A percentile compares a stretch with the other conserved stretches of the same genome.
These are phyloP conservation scores for Oncorhynchus masou DNA, from an alignment of 2,113 vertebrate genomes.

Conservation along the genomic window DNA sequence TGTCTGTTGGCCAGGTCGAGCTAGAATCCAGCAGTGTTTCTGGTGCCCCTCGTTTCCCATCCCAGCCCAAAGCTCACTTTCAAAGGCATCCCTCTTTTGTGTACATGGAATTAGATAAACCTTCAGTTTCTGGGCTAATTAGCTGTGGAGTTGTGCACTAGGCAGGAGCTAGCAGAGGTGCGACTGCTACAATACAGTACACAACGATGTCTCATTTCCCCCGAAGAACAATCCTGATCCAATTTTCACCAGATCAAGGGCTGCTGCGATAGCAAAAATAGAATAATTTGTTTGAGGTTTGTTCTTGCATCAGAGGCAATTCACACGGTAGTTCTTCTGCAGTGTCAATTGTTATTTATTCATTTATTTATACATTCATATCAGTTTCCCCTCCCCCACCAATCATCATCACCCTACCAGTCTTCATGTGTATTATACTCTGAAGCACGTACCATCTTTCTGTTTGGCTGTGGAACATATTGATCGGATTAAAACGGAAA, in stretches of 20 bases:
- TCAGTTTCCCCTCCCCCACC: neutral
- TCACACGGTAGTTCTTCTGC: conserved; percentile 23
- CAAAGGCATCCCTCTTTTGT: conserved; percentile 17
- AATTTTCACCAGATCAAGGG: conserved; percentile 40
- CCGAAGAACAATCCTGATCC: conserved; percentile 39
- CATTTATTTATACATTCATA: conserved; percentile 14
- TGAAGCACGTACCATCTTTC: conserved; percentile 21
- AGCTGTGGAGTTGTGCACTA: conserved; percentile 2
- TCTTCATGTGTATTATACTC: conserved; percentile 32
- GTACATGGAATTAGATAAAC: conserved; percentile 15
- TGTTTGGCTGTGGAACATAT: conserved; percentile 15
- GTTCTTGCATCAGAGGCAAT: conserved; percentile 42
- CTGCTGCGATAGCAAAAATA: conserved; percentile 37
- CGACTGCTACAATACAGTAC: neutral
- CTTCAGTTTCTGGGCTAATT: conserved; percentile 20
- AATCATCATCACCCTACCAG: neutral
- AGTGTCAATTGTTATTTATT: conserved; percentile 26
- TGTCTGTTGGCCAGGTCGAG: conserved; percentile 2
- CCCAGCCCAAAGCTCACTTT: neutral
- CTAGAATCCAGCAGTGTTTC: neutral
- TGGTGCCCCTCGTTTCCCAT: neutral
- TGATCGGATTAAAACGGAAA: conserved; percentile 31
- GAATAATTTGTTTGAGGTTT: conserved; percentile 42
- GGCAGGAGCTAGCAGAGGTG: neutral
- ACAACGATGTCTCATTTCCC: conserved; percentile 12